Evolutionary conservation across 1,140 invertebrate genomes (phyloP), one percentile per base, ranked within the genome.

Genomic region (Drosophila repletoides): DNA sequence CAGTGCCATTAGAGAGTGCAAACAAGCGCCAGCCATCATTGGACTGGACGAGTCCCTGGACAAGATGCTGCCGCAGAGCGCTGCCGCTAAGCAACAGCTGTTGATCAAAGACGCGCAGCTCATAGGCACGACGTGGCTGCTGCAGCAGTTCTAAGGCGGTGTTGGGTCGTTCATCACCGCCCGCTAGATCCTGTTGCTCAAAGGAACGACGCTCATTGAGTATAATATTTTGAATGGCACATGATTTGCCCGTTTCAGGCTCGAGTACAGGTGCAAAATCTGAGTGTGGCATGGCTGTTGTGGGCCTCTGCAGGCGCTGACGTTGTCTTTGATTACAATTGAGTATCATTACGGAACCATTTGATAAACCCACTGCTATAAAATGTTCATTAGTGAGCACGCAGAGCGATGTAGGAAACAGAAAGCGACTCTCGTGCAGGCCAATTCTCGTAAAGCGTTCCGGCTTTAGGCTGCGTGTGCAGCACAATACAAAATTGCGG

Each of bases 191-290:
- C 53, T 72, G 59, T 10, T 80, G 59, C 10, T 90, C 76, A 19
- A 80, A 86, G 9, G 73, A 74, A 28, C 73, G 72, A 5, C 88
- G 74, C 19, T 89, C 87, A 46, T 88, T 89, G 3, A 88, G 72
- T 19, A 90, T 84, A 10, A 90, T 90, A 26, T 90, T 90, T 55
- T 90, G 89, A 33, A 90, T 90, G 41, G 89, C 89, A 40, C 89
- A 90, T 4, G 89, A 90, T 66, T 90, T 90, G 9, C 84, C 88
- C 5, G 71, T 88, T 3, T 84, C 76, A 0, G 58, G 46, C 34
- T 76, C 83, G 4, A 24, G 49, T 1, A 49, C 58, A 41, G 28
- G 49, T 1, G 51, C 58, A 41, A 45, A 36, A 0, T 7, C 38
- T 10, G 60, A 12, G 7, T 28, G 58, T 4, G 61, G 69, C 10